These are phyloP conservation scores for Melanargia galathea DNA, from an alignment of 2,888 invertebrate genomes.

Conservation along the genomic window DNA sequence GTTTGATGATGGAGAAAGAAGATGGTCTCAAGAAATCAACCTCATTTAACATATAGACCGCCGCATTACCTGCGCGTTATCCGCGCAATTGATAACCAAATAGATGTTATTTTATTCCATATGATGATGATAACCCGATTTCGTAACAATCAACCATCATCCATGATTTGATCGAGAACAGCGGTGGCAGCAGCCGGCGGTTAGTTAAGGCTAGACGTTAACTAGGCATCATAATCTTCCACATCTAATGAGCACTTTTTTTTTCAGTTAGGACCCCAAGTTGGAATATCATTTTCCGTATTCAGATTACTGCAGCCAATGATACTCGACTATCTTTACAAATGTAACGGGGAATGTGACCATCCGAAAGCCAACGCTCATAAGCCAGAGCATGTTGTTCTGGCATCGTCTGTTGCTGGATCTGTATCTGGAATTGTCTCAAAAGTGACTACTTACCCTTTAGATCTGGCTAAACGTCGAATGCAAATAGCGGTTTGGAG, in stretches of 20 bases:
- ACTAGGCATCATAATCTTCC: no score
- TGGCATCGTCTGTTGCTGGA: constrained; percentile 81
- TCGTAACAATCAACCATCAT: no score
- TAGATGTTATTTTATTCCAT: no score
- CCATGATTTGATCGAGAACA: no score
- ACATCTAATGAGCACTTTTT: neutral
- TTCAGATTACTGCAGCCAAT: constrained; percentile 59
- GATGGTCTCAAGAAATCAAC: no score
- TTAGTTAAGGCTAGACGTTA: no score
- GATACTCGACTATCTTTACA: constrained; percentile 47
- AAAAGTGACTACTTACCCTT: constrained; percentile 91
- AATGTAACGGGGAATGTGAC: constrained; percentile 38
- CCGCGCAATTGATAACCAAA: no score
- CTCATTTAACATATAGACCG: no score
- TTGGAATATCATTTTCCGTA: constrained; percentile 64
- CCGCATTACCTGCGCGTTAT: no score
- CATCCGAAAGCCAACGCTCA: constrained; percentile 42
- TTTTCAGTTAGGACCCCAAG: constrained; percentile 68
- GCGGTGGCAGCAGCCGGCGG: no score
- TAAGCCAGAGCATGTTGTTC: constrained; percentile 54
- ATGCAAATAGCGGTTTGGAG: constrained; percentile 88
- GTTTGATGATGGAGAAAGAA: no score
- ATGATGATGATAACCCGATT: no score
- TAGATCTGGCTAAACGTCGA: constrained; percentile 92
- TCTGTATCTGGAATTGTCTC: constrained; percentile 88